A percentile compares a stretch with the other conserved stretches of the same genome.
phyloP scores from a whole-genome alignment of 53 echinoderm and acorn worm species.

The Hippasteria phrygiana region DNA sequence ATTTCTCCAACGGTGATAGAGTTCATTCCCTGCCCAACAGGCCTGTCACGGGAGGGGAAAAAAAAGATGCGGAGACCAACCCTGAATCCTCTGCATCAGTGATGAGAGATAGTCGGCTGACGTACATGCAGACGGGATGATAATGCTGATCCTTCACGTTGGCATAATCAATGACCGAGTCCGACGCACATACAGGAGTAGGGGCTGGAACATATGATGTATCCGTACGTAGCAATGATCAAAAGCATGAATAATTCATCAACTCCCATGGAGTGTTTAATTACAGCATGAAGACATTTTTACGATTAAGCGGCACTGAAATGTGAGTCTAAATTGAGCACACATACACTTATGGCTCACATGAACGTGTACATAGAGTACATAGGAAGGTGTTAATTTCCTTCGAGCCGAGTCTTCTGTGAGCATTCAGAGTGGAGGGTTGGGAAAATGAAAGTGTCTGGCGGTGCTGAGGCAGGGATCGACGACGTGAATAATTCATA shows the following conservation, averaged over 20 bases:
- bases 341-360: too few species aligned
- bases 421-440: neutral
- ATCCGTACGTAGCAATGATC: neutral
- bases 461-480: neutral
- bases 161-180: constrained; percentile 38
- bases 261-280: neutral
- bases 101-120: constrained; percentile 11
- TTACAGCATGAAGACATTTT: neutral
- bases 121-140: neutral
- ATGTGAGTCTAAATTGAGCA: neutral
- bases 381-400: neutral
- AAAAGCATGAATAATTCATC: neutral
- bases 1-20: neutral
- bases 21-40: constrained; percentile 29
- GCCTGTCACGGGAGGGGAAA: neutral
- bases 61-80: constrained; percentile 9
- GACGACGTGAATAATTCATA: neutral
- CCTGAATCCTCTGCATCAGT: constrained; percentile 40
- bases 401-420: neutral
- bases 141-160: neutral
- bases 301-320: neutral
- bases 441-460: neutral
- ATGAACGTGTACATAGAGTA: neutral
- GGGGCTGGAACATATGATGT: neutral
- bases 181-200: neutral